Percentiles rank a stretch among this genome's conserved stretches.
Evolutionary conservation across 1,140 invertebrate genomes (phyloP).

Genomic region (Penaeus indicus): DNA sequence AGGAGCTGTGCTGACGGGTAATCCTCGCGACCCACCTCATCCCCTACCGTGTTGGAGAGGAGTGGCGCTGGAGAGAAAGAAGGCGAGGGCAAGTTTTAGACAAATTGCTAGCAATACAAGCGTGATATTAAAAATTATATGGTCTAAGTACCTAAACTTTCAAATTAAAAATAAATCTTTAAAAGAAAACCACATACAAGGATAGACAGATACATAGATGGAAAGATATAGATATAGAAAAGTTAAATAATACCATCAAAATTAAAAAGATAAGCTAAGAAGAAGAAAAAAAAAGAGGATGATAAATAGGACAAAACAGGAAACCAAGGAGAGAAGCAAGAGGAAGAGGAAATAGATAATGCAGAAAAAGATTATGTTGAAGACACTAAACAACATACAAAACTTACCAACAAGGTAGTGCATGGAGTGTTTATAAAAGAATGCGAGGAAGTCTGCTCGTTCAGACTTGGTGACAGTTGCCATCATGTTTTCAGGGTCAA

Average conservation of each 20-base stretch:
- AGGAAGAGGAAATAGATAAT: not conserved
- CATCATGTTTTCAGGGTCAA: slow-evolving; percentile 99
- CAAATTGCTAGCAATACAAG: not conserved
- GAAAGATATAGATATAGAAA: no score
- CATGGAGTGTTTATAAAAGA: slow-evolving; percentile 99
- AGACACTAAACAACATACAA: not conserved
- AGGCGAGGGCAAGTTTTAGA: not conserved
- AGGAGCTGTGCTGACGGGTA: slow-evolving; percentile 96
- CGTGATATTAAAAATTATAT: no score
- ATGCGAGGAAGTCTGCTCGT: slow-evolving; percentile 97
- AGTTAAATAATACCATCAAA: no score
- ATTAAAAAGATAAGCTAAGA: no score
- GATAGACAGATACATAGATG: not conserved
- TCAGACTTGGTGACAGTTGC: slow-evolving; percentile 94
- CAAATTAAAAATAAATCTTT: not conserved
- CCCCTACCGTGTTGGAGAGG: slow-evolving; percentile 89
- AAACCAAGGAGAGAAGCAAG: not conserved
- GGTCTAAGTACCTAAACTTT: no score
- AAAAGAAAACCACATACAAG: not conserved
- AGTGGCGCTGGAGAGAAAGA: slow-evolving; percentile 80
- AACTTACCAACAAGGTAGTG: slow-evolving; percentile 89
- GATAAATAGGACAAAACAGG: not conserved
- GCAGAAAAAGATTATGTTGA: not conserved
- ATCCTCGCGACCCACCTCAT: slow-evolving; percentile 90
- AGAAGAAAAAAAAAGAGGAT: no score